Evolutionary conservation across 2,797 vertebrate species (phyloP).

Genomic region (Peromyscus attwateri): DNA sequence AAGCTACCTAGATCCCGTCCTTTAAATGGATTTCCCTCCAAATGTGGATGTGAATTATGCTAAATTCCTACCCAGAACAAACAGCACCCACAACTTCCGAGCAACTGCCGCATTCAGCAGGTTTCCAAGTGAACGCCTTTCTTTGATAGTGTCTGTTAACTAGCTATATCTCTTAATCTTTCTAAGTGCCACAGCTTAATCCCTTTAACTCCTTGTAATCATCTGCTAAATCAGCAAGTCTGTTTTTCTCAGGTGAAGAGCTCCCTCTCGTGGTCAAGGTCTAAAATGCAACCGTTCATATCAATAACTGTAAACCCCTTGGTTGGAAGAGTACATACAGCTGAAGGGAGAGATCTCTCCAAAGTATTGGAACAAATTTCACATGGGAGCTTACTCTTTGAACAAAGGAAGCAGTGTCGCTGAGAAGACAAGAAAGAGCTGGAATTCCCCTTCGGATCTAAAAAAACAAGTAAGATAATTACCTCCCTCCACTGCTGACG

Average conservation of each 20-base stretch:
- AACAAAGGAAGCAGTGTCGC: background rate
- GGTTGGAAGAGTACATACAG: background rate
- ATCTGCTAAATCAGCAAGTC: constrained; percentile 62
- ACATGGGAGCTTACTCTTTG: constrained; percentile 52
- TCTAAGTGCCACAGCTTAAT: constrained; percentile 85
- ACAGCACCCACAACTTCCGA: constrained; percentile 61
- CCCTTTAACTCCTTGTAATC: constrained; percentile 84
- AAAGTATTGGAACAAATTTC: constrained; percentile 54
- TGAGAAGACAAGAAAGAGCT: constrained; percentile 24
- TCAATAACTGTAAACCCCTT: constrained; percentile 2
- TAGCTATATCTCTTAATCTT: constrained; percentile 86
- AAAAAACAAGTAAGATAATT: constrained; percentile 87
- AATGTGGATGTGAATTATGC: constrained; percentile 33
- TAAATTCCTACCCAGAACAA: constrained; percentile 64
- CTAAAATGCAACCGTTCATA: constrained; percentile 70
- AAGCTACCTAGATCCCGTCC: constrained; percentile 63
- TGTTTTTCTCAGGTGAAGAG: constrained; percentile 87
- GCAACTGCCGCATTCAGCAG: constrained; percentile 58
- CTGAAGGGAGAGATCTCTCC: background rate
- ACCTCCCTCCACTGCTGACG: constrained; percentile 98
- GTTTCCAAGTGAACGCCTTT: constrained; percentile 76
- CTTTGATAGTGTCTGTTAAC: constrained; percentile 81
- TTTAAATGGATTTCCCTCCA: background rate
- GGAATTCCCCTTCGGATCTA: constrained; percentile 66
- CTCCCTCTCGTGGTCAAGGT: constrained; percentile 92